phyloP scores from a whole-genome alignment of 2,113 vertebrate species.

The Rhagologus leucostigma region DNA sequence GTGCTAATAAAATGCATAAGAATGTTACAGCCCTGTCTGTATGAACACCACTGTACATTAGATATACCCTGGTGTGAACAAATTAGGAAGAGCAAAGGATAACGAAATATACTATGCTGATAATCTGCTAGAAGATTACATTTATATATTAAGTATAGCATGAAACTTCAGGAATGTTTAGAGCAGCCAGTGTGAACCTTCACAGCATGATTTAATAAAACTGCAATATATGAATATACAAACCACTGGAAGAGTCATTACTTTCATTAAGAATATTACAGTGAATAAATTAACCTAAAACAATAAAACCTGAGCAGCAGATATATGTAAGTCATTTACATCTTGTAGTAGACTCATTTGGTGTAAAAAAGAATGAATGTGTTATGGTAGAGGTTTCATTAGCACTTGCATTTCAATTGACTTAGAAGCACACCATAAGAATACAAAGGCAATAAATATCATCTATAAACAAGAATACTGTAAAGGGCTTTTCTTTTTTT shows the following conservation, averaged over 20 bases:
- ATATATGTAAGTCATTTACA: slow-evolving; percentile 81
- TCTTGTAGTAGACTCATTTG: slow-evolving; percentile 73
- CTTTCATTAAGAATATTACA: slow-evolving; percentile 83
- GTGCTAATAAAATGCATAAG: not conserved
- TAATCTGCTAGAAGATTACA: slow-evolving; percentile 60
- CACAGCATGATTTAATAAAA: slow-evolving; percentile 80
- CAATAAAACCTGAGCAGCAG: slow-evolving; percentile 78
- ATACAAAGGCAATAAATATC: slow-evolving; percentile 75
- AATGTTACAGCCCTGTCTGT: not conserved
- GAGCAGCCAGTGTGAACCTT: slow-evolving; percentile 65
- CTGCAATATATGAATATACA: slow-evolving; percentile 64
- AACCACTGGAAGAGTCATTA: slow-evolving; percentile 79
- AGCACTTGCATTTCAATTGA: slow-evolving; percentile 78
- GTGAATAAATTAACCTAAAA: slow-evolving; percentile 79
- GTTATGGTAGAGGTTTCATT: slow-evolving; percentile 75
- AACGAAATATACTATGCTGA: slow-evolving; percentile 56
- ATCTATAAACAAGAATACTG: slow-evolving; percentile 72
- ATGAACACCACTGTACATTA: not conserved
- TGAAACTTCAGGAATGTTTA: slow-evolving; percentile 63
- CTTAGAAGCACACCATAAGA: slow-evolving; percentile 64
- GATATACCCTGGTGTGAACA: slow-evolving; percentile 28
- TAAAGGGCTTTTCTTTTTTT: slow-evolving; percentile 41
- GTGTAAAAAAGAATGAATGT: slow-evolving; percentile 68
- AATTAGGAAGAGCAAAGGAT: slow-evolving; percentile 58
- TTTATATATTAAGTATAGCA: slow-evolving; percentile 68